These are phyloP conservation scores for Microctenopoma stevenorrisi DNA, from an alignment of 2,797 vertebrate species.

Conservation along the genomic window DNA sequence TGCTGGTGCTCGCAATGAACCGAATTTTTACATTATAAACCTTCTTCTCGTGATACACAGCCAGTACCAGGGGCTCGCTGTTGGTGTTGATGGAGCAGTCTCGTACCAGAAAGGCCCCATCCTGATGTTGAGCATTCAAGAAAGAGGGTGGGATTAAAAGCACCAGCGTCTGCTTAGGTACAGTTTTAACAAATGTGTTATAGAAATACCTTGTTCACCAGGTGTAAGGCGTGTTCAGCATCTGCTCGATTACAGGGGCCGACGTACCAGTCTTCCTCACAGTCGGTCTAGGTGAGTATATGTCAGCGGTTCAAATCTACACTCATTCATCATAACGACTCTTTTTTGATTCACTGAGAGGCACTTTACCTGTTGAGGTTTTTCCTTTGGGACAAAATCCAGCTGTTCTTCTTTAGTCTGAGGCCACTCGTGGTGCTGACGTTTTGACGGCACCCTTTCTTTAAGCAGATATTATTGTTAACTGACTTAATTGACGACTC, in stretches of 20 bases:
- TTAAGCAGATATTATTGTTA: constrained; percentile 15
- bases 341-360: neutral
- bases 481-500: neutral
- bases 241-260: constrained; percentile 82
- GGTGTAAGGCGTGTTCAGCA: constrained; percentile 87
- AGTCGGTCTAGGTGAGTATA: constrained; percentile 51
- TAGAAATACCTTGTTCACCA: constrained; percentile 84
- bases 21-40: constrained; percentile 94
- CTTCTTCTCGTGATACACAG: constrained; percentile 85
- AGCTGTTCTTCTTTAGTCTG: constrained; percentile 70
- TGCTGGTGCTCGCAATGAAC: constrained; percentile 80
- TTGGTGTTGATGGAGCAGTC: constrained; percentile 85
- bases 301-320: constrained; percentile 2
- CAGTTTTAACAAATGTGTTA: neutral
- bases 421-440: constrained; percentile 77
- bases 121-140: constrained; percentile 70
- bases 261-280: constrained; percentile 86
- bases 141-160: neutral
- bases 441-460: constrained; percentile 48
- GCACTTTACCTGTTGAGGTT: constrained; percentile 66
- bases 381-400: constrained; percentile 59
- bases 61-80: constrained; percentile 88
- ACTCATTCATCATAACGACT: neutral
- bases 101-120: constrained; percentile 91
- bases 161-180: neutral